A percentile compares a stretch with the other conserved stretches of the same genome.
These are phyloP conservation scores for Eugnorisma glareosa DNA, from an alignment of 2,888 invertebrate genomes.

Conservation along the genomic window DNA sequence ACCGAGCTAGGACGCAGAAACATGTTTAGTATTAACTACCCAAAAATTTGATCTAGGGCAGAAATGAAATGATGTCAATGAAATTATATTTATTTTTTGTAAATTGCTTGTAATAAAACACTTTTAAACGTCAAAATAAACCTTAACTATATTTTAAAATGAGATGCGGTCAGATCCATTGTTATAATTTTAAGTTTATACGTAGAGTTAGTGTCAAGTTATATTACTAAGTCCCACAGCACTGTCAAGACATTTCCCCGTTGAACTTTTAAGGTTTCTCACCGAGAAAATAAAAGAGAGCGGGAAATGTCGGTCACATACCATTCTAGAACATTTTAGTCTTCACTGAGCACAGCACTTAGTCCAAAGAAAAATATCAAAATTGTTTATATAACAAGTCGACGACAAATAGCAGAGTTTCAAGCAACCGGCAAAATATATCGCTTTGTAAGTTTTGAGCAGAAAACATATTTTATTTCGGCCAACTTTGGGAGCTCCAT, in stretches of 20 bases:
- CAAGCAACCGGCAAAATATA: slow-evolving; percentile 28
- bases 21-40: neutral
- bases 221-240: neutral
- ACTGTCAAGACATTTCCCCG: neutral
- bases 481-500: slow-evolving; percentile 10
- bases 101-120: no score
- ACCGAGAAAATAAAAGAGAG: neutral
- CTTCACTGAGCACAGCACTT: slow-evolving; percentile 7
- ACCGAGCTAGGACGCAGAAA: neutral
- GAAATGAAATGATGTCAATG: no score
- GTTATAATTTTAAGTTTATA: neutral
- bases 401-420: slow-evolving; percentile 22
- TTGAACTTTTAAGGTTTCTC: neutral
- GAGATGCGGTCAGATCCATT: neutral
- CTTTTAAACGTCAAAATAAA: no score
- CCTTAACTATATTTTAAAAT: no score
- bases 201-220: neutral
- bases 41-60: neutral
- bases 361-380: slow-evolving; percentile 16
- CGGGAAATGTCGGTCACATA: slow-evolving; percentile 3
- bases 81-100: no score
- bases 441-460: slow-evolving; percentile 44
- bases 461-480: slow-evolving; percentile 50
- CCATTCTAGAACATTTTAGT: neutral
- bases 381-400: slow-evolving; percentile 6